Base-by-base conservation (phyloP, 2,797 vertebrate genomes). In the Takifugu rubripes region DNA sequence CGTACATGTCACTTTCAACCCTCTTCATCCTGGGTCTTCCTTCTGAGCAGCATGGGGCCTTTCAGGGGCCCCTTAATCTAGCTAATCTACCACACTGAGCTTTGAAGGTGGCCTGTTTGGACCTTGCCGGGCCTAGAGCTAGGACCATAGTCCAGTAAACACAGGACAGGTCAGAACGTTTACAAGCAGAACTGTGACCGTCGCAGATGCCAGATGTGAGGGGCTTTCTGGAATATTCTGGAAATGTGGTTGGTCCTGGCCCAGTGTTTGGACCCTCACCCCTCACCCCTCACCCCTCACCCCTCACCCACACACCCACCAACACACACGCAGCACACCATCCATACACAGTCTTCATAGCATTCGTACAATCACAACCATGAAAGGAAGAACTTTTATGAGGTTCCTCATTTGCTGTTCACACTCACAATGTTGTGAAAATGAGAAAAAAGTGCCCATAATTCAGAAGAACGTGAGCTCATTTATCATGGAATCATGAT, bases 31-130 rank as follows among this genome's bases (percentile, higher is more conserved):
- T 83, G 86, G 89, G 88, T 92, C 93, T 94, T 95, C 93, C 93
- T 95, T 91, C 80, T 61, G 77, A 93, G 85, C 94, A 93, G 92
- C 92, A 79, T 93, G 94, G 87, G 90, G 92, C 89, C 92, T 93
- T 95, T 94, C 89, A 94, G 85, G 88, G 89, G 90, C 87, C 83
- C 82, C 81, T 88, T 95, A 96, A 96, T 95, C 94, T 94, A 92
- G 90, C 93, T 96, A 96, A 96, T 96, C 94, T 94, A 88, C 89
- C 86, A 92, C 91, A 92, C 91, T 93, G 91, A 93, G 93, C 93
- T 94, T 91, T 92, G 91, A 93, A 94, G 93, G 93, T 93, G 92
- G 92, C 93, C 91, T 87, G 80, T 66, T 77, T 84, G 90, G 82
- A 85, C 85, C 86, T 84, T 84, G 78, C 61, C 58, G 78, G 70